Percentiles rank a stretch among this genome's conserved stretches.
Conservation (phyloP, 2,113 vertebrate genomes). For the Hypomesus transpacificus region DNA sequence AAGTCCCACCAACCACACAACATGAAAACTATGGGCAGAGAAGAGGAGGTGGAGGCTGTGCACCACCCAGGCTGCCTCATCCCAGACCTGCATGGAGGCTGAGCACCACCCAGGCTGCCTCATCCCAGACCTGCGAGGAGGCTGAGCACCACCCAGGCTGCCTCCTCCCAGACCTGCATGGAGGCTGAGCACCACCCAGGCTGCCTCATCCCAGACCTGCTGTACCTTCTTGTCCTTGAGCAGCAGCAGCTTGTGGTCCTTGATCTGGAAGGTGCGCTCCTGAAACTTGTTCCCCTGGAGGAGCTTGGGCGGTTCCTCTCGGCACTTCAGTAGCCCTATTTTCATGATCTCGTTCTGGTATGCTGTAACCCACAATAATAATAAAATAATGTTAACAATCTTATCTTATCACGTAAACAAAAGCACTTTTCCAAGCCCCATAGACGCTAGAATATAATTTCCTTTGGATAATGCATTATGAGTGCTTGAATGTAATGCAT, state of each 20-base stretch:
- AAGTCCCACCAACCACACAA: not conserved
- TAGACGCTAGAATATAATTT: too few species aligned
- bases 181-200: too few species aligned
- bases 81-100: too few species aligned
- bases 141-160: too few species aligned
- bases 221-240: constrained; percentile 93
- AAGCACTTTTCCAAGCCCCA: not conserved
- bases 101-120: too few species aligned
- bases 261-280: constrained; percentile 90
- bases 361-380: constrained; percentile 60
- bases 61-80: too few species aligned
- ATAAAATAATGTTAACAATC: not conserved
- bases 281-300: constrained; percentile 89
- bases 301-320: constrained; percentile 88
- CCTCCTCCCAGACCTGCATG: too few species aligned
- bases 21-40: not conserved
- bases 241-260: constrained; percentile 80
- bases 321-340: constrained; percentile 84
- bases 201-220: not conserved
- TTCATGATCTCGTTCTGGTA: constrained; percentile 82
- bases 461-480: too few species aligned
- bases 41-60: not conserved
- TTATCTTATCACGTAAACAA: not conserved
- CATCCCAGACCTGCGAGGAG: not conserved
- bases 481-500: too few species aligned